phyloP scores from a whole-genome alignment of 2,113 vertebrate genomes.

The Gopherus evgoodei region DNA sequence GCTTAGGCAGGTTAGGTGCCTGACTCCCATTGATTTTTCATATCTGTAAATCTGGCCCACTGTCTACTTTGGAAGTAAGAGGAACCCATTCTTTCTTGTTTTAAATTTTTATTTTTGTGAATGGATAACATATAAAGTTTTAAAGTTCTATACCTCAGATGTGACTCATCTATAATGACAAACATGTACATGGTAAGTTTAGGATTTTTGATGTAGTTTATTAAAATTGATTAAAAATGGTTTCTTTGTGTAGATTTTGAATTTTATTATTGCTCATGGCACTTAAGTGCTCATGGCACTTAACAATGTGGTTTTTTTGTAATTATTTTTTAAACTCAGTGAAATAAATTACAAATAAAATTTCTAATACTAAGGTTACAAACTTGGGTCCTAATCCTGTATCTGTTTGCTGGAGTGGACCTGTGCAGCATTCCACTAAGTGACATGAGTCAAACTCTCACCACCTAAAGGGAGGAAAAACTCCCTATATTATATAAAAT shows the following conservation, averaged over 20 bases:
- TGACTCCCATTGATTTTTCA: too few relatives aligned
- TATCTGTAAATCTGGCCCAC: neutral
- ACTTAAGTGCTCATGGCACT: constrained; percentile 9
- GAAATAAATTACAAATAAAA: neutral
- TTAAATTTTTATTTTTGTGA: neutral
- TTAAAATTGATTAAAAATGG: too few relatives aligned
- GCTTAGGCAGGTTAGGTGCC: neutral
- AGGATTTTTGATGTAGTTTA: neutral
- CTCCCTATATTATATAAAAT: too few relatives aligned
- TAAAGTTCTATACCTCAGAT: fast-evolving
- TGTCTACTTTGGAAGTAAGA: neutral
- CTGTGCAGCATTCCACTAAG: neutral
- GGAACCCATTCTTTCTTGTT: fast-evolving
- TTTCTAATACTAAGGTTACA: neutral
- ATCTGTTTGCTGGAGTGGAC: constrained; percentile 1
- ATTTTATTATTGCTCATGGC: constrained; percentile 28
- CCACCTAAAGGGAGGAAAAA: neutral
- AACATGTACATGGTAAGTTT: neutral
- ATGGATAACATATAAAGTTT: neutral
- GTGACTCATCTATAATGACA: fast-evolving
- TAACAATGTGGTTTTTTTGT: neutral
- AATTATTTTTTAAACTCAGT: too few relatives aligned
- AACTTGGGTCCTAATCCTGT: neutral
- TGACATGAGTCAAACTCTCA: neutral
- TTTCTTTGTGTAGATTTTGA: neutral